Evolutionary conservation across 2,888 invertebrate genomes (phyloP).

Genomic region (Lagria hirta): DNA sequence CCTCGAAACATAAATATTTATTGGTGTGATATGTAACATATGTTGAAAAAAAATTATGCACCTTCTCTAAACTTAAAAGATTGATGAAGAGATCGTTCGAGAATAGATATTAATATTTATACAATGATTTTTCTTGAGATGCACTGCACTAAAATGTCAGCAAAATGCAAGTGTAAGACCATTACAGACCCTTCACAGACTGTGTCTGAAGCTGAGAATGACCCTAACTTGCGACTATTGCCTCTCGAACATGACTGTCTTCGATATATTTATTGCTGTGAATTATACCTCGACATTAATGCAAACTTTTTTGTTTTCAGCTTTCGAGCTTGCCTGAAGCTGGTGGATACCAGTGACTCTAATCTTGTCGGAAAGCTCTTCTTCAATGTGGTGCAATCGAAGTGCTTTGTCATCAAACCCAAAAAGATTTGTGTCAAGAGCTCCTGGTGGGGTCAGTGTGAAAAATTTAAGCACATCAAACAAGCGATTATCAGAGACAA

Average conservation of each 20-base stretch:
- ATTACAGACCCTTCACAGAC: conserved; percentile 9
- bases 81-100: conserved; percentile 6
- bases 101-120: conserved; percentile 12
- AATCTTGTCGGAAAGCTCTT: conserved; percentile 90
- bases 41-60: conserved; percentile 17
- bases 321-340: conserved; percentile 89
- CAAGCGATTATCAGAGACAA: conserved; percentile 76
- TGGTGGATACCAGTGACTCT: conserved; percentile 82
- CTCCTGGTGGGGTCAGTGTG: conserved; percentile 83
- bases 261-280: conserved; percentile 17
- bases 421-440: conserved; percentile 74
- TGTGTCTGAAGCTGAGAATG: conserved; percentile 6
- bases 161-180: conserved; percentile 17
- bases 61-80: conserved; percentile 9
- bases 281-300: conserved; percentile 10
- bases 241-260: conserved; percentile 17
- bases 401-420: conserved; percentile 85
- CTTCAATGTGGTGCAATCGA: conserved; percentile 93
- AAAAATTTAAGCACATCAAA: conserved; percentile 66
- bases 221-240: conserved; percentile 6
- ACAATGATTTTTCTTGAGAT: conserved; percentile 1
- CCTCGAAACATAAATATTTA: conserved; percentile 3
- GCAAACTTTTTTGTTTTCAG: too few species aligned
- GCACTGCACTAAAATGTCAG: conserved; percentile 16
- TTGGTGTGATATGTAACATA: conserved; percentile 11